These are phyloP conservation scores for Brachyistius frenatus DNA, from an alignment of 2,113 vertebrate species.

Conservation along the genomic window DNA sequence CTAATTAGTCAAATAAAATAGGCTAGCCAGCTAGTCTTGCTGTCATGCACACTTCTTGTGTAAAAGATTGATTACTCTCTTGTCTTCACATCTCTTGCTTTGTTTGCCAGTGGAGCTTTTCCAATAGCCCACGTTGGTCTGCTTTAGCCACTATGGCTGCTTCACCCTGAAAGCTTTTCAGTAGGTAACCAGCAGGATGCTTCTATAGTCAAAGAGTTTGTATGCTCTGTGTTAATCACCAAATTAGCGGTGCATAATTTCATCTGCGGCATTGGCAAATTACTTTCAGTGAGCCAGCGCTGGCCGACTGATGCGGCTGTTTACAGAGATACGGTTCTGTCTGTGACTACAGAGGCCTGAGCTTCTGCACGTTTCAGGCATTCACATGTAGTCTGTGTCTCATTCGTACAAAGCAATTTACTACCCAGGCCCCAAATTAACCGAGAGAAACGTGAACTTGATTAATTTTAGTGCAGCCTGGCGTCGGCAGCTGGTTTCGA, in stretches of 20 bases:
- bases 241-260: too few relatives aligned
- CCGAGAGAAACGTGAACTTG: background rate
- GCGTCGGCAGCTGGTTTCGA: background rate
- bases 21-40: too few relatives aligned
- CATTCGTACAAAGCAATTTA: background rate
- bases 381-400: background rate
- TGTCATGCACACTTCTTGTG: background rate
- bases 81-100: background rate
- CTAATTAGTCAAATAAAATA: too few relatives aligned
- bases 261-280: background rate
- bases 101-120: background rate
- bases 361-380: background rate
- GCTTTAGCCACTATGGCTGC: too few relatives aligned
- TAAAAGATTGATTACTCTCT: background rate
- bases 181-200: too few relatives aligned
- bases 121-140: too few relatives aligned
- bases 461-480: constrained; percentile 5
- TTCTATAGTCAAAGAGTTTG: too few relatives aligned
- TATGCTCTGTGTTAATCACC: too few relatives aligned
- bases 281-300: background rate
- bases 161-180: too few relatives aligned
- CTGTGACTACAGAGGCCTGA: background rate
- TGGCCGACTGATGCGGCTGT: background rate
- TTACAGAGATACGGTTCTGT: background rate
- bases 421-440: constrained; percentile 14